Base-by-base conservation (phyloP, 2,888 invertebrate genomes). In the Thera britannica region DNA sequence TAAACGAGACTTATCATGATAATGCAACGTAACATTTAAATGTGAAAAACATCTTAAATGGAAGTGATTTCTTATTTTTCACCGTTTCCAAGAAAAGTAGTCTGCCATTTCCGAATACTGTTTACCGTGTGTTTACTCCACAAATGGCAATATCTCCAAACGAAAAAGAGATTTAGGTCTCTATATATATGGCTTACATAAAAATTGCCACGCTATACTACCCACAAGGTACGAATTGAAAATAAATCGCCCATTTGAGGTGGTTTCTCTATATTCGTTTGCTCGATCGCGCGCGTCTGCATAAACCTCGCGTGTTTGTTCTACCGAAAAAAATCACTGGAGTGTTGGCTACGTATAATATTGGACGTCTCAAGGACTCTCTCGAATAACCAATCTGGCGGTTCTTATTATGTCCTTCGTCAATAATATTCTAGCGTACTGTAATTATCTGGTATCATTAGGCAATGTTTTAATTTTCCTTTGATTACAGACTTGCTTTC, bases 331-430 rank as follows among this genome's bases (percentile, higher is more conserved):
- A 75, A 75, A 62, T 74, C 74, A 67, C 60, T 68, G 68, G 70
- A 60, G 71, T 75, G 79, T 72, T 73, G 71, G 66, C 65, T 68
- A 67, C 65, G 68, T 68, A 70, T 71, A 74, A 71, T 77, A 73
- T 75, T 71, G 69, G 74, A 71, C 64, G 68, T 76, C 76, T 75
- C 75, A 75, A 79, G 74, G 74, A 73, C 72, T 72, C 57, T 63
- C 65, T 66, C 58, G 59, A 72, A 71, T 75, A 75, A 67, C 70
- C 73, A 77, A 78, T 79, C 73, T 77, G 72, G 67, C 65, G 70
- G 59, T 73, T 64, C 71, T 73, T 68, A 63, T 66, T 65, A 41
- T 64, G 75, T 75, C 74, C 72, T 75, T 72, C 69, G 61, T 72
- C 68, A 64, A 70, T 65, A 60, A 35, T 35, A 7, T 55, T 67